Percentiles rank a stretch among this genome's conserved stretches.
Conservation (phyloP, 2,888 invertebrate genomes). For the Phragmatobia fuliginosa region DNA sequence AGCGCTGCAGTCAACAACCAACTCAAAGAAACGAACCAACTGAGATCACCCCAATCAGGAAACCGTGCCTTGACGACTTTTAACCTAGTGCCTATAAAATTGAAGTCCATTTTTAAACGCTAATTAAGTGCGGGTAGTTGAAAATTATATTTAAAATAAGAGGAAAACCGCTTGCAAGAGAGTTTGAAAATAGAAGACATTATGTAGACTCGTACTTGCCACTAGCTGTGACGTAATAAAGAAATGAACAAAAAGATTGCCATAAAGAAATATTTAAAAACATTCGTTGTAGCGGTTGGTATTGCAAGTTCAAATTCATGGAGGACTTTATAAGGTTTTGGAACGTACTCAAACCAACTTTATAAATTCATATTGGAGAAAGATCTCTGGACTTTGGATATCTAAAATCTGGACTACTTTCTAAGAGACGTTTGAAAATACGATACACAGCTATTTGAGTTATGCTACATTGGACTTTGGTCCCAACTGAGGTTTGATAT, state of each 20-base stretch:
- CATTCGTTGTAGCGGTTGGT: too few species aligned
- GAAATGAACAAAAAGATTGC: too few species aligned
- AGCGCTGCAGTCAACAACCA: slow-evolving; percentile 31
- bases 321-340: too few species aligned
- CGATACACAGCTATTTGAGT: too few species aligned
- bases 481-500: too few species aligned
- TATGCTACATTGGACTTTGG: too few species aligned
- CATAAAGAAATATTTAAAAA: too few species aligned
- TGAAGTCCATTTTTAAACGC: slow-evolving; percentile 27
- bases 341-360: too few species aligned
- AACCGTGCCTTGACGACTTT: slow-evolving; percentile 50
- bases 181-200: background rate
- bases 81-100: slow-evolving; percentile 41
- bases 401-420: background rate
- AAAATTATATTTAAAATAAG: background rate
- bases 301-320: too few species aligned
- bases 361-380: background rate
- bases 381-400: background rate
- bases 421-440: too few species aligned
- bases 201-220: background rate
- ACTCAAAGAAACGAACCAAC: slow-evolving; percentile 55
- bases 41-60: slow-evolving; percentile 67
- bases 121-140: background rate
- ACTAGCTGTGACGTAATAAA: too few species aligned
- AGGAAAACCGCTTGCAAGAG: background rate